phyloP scores from a whole-genome alignment of 2,797 vertebrate genomes.

The Spondyliosoma cantharus region DNA sequence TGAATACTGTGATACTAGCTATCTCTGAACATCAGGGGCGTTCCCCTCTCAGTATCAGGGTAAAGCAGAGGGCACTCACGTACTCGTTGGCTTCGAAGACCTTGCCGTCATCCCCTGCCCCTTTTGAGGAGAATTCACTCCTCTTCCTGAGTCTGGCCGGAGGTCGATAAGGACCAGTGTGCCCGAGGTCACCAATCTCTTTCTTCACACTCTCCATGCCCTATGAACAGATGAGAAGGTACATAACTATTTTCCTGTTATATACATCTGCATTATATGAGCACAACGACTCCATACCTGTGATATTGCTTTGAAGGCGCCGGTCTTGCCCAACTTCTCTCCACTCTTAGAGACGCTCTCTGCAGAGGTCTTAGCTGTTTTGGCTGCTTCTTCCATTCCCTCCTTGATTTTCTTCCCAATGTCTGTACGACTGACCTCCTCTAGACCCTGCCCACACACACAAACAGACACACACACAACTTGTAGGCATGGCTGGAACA shows the following conservation, averaged over 20 bases:
- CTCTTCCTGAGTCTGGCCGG: slow-evolving; percentile 91
- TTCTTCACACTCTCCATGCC: slow-evolving; percentile 94
- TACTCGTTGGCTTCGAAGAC: slow-evolving; percentile 95
- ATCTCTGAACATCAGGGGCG: background rate
- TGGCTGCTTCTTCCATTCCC: slow-evolving; percentile 94
- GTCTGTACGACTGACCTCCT: slow-evolving; percentile 92
- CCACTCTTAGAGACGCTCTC: slow-evolving; percentile 91
- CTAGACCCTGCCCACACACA: slow-evolving; percentile 87
- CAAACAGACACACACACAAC: slow-evolving; percentile 14
- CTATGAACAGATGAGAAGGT: slow-evolving; percentile 73
- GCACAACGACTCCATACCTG: slow-evolving; percentile 83
- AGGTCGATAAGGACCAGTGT: slow-evolving; percentile 90
- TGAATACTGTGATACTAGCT: too few relatives aligned
- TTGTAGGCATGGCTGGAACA: background rate
- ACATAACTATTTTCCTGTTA: background rate
- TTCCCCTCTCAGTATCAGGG: slow-evolving; percentile 20
- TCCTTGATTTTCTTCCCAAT: slow-evolving; percentile 96
- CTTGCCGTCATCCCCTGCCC: slow-evolving; percentile 80
- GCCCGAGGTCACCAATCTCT: slow-evolving; percentile 91
- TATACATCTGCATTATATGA: background rate
- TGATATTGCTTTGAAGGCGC: slow-evolving; percentile 94
- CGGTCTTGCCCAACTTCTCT: slow-evolving; percentile 91
- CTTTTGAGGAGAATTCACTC: slow-evolving; percentile 91
- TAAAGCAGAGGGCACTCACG: slow-evolving; percentile 65
- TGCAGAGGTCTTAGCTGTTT: slow-evolving; percentile 93